Evolutionary conservation across 2,113 vertebrate species (phyloP), one percentile per base, ranked within the genome.

Genomic region (Lagopus leucura): DNA sequence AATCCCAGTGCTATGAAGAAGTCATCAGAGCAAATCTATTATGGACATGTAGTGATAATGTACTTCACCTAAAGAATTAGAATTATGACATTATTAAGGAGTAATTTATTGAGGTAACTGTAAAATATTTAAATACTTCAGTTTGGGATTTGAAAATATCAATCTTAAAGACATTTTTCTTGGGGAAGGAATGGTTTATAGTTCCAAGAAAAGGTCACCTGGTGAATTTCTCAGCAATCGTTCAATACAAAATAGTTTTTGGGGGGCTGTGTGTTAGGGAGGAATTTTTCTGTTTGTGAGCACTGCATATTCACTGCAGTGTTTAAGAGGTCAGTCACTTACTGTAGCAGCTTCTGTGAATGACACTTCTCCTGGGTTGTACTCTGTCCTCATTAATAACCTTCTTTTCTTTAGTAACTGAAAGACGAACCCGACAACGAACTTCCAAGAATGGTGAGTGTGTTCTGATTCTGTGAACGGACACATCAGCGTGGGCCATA

Each of bases 331-430:
- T 76, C 54, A 42, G 28, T 67, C 48, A 71, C n/a, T 9, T 65
- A 12, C 57, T 86, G 43, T 57, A 34, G 65, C 28, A 67, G n/a
- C 12, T 12, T 74, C 13, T 27, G 2, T 75, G 65, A 45, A 34
- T 70, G 38, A 42, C 28, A 27, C 3, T 70, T 54, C 15, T 38
- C 14, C 18, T 61, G 32, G 30, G 18, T 32, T 66, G 34, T 79
- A 25, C 54, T 82, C 36, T 89, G 13, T 74, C 25, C 47, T 90
- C 36, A 67, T 38, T 92, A 20, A 69, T 20, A n/a, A 36, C 28
- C 77, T 90, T n/a, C 7, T n/a, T 63, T 81, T 90, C 71, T 87
- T 84, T 85, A 97, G 96, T 72, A 82, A 74, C 74, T 54, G 48
- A 77, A 80, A 91, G 70, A 79, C 12, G 66, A 92, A 83, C 73